Conservation (phyloP, 2,888 invertebrate genomes). For the Abrostola tripartita region DNA sequence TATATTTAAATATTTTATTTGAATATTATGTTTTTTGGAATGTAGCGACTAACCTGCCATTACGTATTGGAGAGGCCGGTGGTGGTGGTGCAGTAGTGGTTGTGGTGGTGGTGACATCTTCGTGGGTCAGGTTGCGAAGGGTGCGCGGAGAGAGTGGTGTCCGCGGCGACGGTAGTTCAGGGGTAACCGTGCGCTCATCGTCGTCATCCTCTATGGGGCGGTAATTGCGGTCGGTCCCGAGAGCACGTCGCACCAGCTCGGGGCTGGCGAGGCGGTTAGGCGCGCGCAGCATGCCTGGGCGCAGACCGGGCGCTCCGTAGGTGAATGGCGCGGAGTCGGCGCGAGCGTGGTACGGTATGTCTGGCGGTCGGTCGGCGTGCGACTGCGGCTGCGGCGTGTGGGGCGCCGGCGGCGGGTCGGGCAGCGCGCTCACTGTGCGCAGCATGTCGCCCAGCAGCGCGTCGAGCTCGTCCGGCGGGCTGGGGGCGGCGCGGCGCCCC, state of each 20-base stretch:
- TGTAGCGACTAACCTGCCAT: conserved; percentile 75
- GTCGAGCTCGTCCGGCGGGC: conserved; percentile 91
- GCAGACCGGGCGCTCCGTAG: conserved; percentile 91
- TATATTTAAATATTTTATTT: conserved; percentile 31
- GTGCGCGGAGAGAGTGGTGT: conserved; percentile 78
- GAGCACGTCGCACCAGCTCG: conserved; percentile 93
- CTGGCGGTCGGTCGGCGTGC: conserved; percentile 82
- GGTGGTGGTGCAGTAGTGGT: conserved; percentile 57
- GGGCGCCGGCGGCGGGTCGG: conserved; percentile 84
- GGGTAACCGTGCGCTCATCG: conserved; percentile 78
- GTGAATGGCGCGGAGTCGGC: conserved; percentile 96
- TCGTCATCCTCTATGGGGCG: conserved; percentile 80
- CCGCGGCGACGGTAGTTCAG: conserved; percentile 69
- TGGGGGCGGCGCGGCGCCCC: conserved; percentile 88
- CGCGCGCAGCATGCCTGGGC: conserved; percentile 90
- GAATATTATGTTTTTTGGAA: conserved; percentile 24
- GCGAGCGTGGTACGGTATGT: conserved; percentile 97
- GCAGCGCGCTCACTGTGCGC: conserved; percentile 95
- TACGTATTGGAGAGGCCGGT: conserved; percentile 71
- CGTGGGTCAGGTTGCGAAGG: conserved; percentile 78
- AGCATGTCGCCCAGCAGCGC: conserved; percentile 95
- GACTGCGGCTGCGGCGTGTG: conserved; percentile 72
- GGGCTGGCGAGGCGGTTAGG: conserved; percentile 94
- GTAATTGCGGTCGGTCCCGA: conserved; percentile 79
- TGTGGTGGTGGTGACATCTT: conserved; percentile 79